Evolutionary conservation across 2,888 invertebrate species (phyloP).

Genomic region (Cheilosia vulpina): DNA sequence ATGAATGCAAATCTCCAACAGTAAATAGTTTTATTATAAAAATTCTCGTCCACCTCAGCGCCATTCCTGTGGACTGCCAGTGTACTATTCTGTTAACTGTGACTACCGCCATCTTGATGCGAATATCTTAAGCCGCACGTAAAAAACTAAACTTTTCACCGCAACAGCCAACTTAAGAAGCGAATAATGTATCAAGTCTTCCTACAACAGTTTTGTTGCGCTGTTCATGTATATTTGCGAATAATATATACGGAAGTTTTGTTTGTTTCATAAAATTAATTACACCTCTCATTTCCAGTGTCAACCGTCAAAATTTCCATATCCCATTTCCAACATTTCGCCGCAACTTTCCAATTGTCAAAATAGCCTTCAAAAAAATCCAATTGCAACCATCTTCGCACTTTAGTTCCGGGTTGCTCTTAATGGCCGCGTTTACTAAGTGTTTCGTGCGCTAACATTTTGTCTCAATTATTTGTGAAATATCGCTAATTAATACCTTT

Average conservation of each 20-base stretch:
- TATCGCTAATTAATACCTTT: constrained; percentile 52
- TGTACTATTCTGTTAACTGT: too few relatives aligned
- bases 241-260: background rate
- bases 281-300: constrained; percentile 23
- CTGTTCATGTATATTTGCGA: background rate
- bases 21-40: too few relatives aligned
- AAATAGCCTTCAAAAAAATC: constrained; percentile 27
- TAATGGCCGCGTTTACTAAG: constrained; percentile 73
- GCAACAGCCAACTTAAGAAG: background rate
- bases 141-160: background rate
- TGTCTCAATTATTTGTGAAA: constrained; percentile 43
- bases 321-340: constrained; percentile 39
- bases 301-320: constrained; percentile 13
- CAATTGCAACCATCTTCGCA: constrained; percentile 74
- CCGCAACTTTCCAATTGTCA: constrained; percentile 66
- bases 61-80: too few relatives aligned
- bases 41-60: too few relatives aligned
- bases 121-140: background rate
- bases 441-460: constrained; percentile 52
- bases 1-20: too few relatives aligned
- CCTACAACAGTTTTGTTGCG: too few relatives aligned
- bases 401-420: constrained; percentile 74
- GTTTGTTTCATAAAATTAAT: background rate
- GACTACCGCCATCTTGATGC: background rate
- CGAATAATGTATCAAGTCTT: background rate